Conservation (phyloP, 1,140 invertebrate genomes). For the Telenomus remus region DNA sequence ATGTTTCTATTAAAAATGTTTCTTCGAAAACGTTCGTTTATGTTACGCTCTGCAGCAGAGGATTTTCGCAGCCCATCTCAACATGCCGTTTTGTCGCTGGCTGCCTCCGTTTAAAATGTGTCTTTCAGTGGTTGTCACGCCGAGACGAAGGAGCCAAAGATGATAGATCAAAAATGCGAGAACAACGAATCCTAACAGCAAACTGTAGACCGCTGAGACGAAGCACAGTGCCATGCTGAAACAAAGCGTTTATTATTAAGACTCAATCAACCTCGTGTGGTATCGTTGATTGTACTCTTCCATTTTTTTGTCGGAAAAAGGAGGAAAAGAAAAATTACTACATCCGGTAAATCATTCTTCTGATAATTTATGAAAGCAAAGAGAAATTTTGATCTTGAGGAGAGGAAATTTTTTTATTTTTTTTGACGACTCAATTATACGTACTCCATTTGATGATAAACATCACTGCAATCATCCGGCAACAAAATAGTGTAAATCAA, state of each 20-base stretch:
- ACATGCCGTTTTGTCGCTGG: constrained; percentile 56
- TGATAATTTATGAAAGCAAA: too few species aligned
- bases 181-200: constrained; percentile 68
- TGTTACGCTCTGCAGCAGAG: constrained; percentile 67
- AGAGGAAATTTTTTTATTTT: too few species aligned
- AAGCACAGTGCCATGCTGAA: constrained; percentile 70
- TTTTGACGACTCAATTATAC: constrained; percentile 57
- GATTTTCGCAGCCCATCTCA: constrained; percentile 63
- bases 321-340: too few species aligned
- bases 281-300: constrained; percentile 27
- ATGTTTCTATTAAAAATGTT: too few species aligned
- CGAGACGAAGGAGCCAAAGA: constrained; percentile 67
- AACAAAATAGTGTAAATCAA: constrained; percentile 79
- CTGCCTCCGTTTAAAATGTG: constrained; percentile 50
- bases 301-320: too few species aligned
- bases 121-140: constrained; percentile 69
- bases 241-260: constrained; percentile 48
- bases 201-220: constrained; percentile 72
- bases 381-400: too few species aligned
- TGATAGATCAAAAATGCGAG: constrained; percentile 70
- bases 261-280: constrained; percentile 17
- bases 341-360: too few species aligned
- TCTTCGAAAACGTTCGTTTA: background rate
- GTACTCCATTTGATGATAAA: constrained; percentile 81
- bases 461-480: constrained; percentile 83